phyloP scores from a whole-genome alignment of 2,888 invertebrate genomes.

The Euplagia quadripunctaria region DNA sequence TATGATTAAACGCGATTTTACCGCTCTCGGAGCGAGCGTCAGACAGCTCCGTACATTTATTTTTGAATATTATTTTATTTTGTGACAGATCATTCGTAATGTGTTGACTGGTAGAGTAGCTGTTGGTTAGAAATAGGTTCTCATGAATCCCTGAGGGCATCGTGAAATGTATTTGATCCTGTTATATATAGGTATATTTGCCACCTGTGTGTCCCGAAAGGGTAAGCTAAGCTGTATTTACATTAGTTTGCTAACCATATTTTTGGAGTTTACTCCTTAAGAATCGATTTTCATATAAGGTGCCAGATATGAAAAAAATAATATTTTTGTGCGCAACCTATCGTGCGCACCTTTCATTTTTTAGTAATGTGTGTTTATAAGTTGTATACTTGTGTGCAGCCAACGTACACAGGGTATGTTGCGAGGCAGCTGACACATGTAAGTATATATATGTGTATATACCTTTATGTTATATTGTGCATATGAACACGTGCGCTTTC shows the following conservation, averaged over 20 bases:
- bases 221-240: not conserved
- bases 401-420: no score
- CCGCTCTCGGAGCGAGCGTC: constrained; percentile 36
- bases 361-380: no score
- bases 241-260: not conserved
- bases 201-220: not conserved
- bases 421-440: no score
- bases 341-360: no score
- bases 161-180: not conserved
- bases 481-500: no score
- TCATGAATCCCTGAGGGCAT: not conserved
- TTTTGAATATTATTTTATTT: constrained; percentile 3
- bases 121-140: constrained; percentile 3
- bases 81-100: constrained; percentile 28
- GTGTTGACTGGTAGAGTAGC: constrained; percentile 12
- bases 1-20: constrained; percentile 46
- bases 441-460: no score
- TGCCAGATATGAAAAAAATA: no score
- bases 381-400: no score
- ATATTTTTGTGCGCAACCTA: no score
- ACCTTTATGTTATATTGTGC: no score
- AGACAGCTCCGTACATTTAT: constrained; percentile 10
- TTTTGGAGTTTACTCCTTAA: no score
- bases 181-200: not conserved
- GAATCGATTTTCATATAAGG: no score